phyloP scores from a whole-genome alignment of 2,113 vertebrate genomes.

The Rhipidura dahli region DNA sequence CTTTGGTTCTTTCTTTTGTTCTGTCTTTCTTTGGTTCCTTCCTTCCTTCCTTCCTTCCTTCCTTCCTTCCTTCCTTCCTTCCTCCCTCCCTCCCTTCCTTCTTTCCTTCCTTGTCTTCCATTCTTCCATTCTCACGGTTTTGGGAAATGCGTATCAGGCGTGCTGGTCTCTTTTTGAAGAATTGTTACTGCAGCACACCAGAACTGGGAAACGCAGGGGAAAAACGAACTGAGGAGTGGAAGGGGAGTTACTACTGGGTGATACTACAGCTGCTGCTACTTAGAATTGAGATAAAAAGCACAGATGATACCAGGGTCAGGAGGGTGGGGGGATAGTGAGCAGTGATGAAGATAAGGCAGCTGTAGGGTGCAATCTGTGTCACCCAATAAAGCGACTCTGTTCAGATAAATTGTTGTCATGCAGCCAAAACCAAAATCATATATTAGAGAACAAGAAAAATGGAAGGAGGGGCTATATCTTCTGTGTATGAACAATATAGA shows the following conservation, averaged over 20 bases:
- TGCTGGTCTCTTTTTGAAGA: not conserved
- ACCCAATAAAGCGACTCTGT: not conserved
- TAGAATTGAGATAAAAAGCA: not conserved
- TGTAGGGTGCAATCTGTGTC: not conserved
- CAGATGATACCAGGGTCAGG: not conserved
- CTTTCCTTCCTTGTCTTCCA: too few relatives aligned
- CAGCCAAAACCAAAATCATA: slow-evolving; percentile 6
- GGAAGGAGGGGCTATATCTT: not conserved
- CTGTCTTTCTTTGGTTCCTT: too few relatives aligned
- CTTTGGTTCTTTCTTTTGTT: too few relatives aligned
- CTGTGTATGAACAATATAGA: not conserved
- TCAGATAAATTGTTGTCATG: slow-evolving; percentile 12
- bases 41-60: too few relatives aligned
- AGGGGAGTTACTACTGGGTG: not conserved
- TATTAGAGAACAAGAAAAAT: not conserved
- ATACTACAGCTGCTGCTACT: slow-evolving; percentile 7
- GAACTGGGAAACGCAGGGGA: not conserved
- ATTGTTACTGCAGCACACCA: not conserved
- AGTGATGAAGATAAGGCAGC: not conserved
- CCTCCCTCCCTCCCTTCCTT: too few relatives aligned
- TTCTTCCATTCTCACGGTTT: too few relatives aligned
- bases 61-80: too few relatives aligned
- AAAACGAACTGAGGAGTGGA: not conserved
- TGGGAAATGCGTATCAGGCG: not conserved
- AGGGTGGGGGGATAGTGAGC: not conserved